Percentiles rank a stretch among this genome's conserved stretches.
phyloP scores from a whole-genome alignment of 2,797 vertebrate genomes.

The Adrianichthys oophorus region DNA sequence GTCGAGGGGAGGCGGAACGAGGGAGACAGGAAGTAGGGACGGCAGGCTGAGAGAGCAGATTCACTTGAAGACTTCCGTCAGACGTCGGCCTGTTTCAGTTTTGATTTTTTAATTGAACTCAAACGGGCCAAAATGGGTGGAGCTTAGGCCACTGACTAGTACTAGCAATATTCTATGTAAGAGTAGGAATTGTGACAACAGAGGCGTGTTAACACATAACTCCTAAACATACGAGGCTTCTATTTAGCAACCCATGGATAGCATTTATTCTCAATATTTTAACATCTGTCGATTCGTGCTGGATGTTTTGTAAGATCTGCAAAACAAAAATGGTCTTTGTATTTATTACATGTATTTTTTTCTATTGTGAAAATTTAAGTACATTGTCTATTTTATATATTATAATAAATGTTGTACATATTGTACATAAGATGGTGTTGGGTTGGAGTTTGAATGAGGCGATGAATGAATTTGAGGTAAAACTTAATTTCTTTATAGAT shows the following conservation, averaged over 20 bases:
- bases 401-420: conserved; percentile 89
- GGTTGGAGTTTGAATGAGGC: not conserved
- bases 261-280: conserved; percentile 78
- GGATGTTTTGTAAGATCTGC: conserved; percentile 83
- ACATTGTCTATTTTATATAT: conserved; percentile 88
- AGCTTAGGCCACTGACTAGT: conserved; percentile 63
- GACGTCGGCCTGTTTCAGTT: conserved; percentile 32
- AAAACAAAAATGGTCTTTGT: conserved; percentile 84
- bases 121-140: conserved; percentile 25
- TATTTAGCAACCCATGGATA: conserved; percentile 79
- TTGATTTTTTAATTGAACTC: conserved; percentile 9
- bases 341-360: conserved; percentile 88
- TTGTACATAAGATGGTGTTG: conserved; percentile 77
- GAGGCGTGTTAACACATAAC: conserved; percentile 63
- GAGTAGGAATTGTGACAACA: conserved; percentile 63
- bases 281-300: conserved; percentile 79
- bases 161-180: conserved; percentile 64
- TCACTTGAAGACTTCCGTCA: conserved; percentile 65
- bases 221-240: conserved; percentile 65
- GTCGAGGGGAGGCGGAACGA: conserved; percentile 25
- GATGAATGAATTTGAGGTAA: no score
- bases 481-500: no score
- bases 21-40: conserved; percentile 60
- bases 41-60: conserved; percentile 33
- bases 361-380: conserved; percentile 85